Conservation (phyloP, 92 coral and sea anemone genomes). For the Bergia sp. region DNA sequence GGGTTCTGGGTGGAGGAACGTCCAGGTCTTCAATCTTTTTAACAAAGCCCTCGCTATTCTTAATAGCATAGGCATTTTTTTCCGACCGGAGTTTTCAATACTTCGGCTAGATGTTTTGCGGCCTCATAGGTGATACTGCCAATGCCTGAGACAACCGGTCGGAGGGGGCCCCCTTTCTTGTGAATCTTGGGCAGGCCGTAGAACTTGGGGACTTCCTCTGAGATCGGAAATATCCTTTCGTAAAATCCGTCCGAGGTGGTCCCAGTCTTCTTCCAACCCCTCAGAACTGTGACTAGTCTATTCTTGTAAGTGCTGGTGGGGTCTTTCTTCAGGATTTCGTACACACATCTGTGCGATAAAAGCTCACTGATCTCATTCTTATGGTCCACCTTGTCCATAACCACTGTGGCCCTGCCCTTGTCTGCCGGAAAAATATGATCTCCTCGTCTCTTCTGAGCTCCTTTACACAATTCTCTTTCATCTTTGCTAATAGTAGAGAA, state of each 20-base stretch:
- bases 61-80: slow-evolving; percentile 21
- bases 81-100: neutral
- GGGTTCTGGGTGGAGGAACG: slow-evolving; percentile 21
- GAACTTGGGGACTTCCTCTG: neutral
- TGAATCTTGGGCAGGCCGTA: too few species aligned
- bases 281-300: too few species aligned
- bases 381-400: too few species aligned
- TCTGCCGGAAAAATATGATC: too few species aligned
- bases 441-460: too few species aligned
- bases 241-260: slow-evolving; percentile 14
- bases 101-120: slow-evolving; percentile 30
- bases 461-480: slow-evolving; percentile 45
- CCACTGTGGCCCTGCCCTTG: too few species aligned
- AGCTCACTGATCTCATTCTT: slow-evolving; percentile 20
- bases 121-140: slow-evolving; percentile 30
- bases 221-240: slow-evolving; percentile 33
- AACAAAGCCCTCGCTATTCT: neutral
- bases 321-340: too few species aligned
- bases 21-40: slow-evolving; percentile 39
- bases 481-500: slow-evolving; percentile 44
- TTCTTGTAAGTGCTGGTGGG: too few species aligned
- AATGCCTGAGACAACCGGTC: neutral
- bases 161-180: neutral
- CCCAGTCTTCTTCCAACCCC: neutral
- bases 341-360: slow-evolving; percentile 9